A percentile compares a stretch with the other conserved stretches of the same genome.
Conservation (phyloP, 2,888 invertebrate species). For the Myopa tessellatipennis region DNA sequence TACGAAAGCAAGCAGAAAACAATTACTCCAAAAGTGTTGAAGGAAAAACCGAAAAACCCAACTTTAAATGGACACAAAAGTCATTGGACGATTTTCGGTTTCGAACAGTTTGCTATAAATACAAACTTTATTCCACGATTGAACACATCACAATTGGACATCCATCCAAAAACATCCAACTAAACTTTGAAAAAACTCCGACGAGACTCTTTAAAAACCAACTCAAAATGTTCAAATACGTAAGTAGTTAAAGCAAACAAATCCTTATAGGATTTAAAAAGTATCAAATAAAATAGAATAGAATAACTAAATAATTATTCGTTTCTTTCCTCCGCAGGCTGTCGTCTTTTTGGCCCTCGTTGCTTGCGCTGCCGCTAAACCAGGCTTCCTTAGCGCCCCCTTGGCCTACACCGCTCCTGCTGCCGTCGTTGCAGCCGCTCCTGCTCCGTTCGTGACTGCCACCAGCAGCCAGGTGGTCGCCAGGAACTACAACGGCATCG, state of each 20-base stretch:
- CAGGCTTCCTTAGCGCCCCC: slow-evolving; percentile 49
- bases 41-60: no score
- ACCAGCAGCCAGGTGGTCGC: slow-evolving; percentile 59
- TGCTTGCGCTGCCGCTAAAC: slow-evolving; percentile 55
- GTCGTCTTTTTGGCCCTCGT: slow-evolving; percentile 51
- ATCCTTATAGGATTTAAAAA: not conserved
- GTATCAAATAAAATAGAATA: no score
- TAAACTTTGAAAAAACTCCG: no score
- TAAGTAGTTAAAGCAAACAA: not conserved
- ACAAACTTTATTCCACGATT: no score
- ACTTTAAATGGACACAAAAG: no score
- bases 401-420: slow-evolving; percentile 44
- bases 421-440: slow-evolving; percentile 45
- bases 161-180: no score
- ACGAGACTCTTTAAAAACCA: no score
- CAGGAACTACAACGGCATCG: slow-evolving; percentile 57
- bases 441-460: slow-evolving; percentile 56
- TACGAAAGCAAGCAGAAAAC: no score
- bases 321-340: slow-evolving; percentile 43
- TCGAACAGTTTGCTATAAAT: no score
- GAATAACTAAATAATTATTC: not conserved
- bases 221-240: slow-evolving; percentile 34
- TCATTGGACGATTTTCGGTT: no score
- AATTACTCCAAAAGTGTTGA: no score
- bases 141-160: no score